Conservation (phyloP, 2,113 vertebrate species). For the Daboia siamensis region DNA sequence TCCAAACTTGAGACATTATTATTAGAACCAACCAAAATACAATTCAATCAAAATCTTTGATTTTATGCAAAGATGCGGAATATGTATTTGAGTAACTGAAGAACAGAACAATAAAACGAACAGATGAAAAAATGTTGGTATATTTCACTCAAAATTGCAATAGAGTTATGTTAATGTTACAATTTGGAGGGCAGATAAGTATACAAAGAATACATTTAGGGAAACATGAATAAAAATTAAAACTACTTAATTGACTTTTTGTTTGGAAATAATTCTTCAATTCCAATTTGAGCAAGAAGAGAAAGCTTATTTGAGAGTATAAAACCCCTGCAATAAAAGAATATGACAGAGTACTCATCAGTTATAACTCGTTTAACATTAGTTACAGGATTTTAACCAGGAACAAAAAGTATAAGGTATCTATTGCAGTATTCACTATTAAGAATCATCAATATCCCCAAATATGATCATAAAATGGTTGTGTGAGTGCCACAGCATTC, state of each 20-base stretch:
- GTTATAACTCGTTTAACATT: not conserved
- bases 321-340: not conserved
- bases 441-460: not conserved
- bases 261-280: not conserved
- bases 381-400: not conserved
- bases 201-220: not conserved
- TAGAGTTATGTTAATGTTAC: not conserved
- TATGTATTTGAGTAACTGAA: not conserved
- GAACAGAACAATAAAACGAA: too few species aligned
- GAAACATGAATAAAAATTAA: not conserved
- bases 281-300: not conserved
- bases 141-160: not conserved
- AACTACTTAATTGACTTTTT: not conserved
- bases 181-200: not conserved
- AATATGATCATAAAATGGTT: not conserved
- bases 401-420: not conserved
- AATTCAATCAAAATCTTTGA: not conserved
- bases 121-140: not conserved
- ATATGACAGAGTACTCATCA: not conserved
- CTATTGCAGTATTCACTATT: not conserved
- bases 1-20: not conserved
- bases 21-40: not conserved
- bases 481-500: not conserved
- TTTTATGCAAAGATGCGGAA: not conserved
- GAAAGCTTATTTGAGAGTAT: not conserved